These are phyloP conservation scores for Drosophila paramelanica DNA, from an alignment of 2,888 invertebrate species.

Conservation along the genomic window DNA sequence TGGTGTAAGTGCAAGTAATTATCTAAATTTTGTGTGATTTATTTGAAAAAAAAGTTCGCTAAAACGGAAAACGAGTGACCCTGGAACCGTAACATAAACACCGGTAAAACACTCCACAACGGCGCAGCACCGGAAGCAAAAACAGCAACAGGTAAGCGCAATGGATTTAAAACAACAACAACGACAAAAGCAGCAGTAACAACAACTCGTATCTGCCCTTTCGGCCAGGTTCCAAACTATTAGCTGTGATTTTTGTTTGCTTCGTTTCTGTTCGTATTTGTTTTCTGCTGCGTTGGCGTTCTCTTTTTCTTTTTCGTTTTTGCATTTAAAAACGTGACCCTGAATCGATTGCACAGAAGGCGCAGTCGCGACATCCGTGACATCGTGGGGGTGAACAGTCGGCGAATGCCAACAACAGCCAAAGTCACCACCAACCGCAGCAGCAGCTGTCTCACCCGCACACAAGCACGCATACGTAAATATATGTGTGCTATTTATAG, in stretches of 20 bases:
- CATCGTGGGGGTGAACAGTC: conserved; percentile 22
- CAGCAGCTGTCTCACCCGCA: conserved; percentile 63
- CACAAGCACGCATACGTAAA: conserved; percentile 4
- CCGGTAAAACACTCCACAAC: conserved; percentile 29
- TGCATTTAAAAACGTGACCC: conserved; percentile 39
- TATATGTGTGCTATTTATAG: conserved; percentile 43
- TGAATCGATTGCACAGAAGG: conserved; percentile 37
- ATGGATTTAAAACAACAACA: conserved; percentile 15
- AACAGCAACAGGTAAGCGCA: conserved; percentile 58
- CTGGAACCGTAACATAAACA: conserved; percentile 22
- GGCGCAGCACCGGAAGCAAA: conserved; percentile 34
- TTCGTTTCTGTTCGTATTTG: conserved; percentile 20
- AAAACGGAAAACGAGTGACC: conserved; percentile 28
- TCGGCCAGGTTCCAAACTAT: conserved; percentile 32
- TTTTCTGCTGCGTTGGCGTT: conserved; percentile 32
- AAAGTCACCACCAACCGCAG: conserved; percentile 64
- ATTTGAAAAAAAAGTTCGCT: conserved; percentile 10
- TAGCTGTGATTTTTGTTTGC: conserved; percentile 30
- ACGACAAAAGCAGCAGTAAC: conserved; percentile 21
- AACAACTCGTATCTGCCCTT: conserved; percentile 34
- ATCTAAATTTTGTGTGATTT: conserved; percentile 18
- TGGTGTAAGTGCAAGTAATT: conserved; percentile 9
- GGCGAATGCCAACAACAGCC: conserved; percentile 34
- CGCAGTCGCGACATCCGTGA: conserved; percentile 57
- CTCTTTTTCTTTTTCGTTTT: neutral